Percentiles rank a stretch among this genome's conserved stretches.
phyloP scores from a whole-genome alignment of 2,113 vertebrate genomes.

The Elachura formosa region DNA sequence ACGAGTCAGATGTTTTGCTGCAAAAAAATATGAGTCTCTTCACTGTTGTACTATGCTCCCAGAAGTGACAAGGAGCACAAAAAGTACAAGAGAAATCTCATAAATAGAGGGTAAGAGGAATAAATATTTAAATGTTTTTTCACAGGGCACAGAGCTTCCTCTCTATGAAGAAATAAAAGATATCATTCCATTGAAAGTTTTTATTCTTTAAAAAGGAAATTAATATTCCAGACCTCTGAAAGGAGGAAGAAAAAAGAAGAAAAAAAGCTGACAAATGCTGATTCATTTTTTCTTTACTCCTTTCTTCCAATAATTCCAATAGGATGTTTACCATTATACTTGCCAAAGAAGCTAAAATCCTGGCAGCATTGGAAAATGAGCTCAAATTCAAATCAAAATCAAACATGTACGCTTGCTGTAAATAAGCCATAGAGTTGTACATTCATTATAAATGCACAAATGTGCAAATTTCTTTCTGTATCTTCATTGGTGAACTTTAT shows the following conservation, averaged over 20 bases:
- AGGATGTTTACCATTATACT: background rate
- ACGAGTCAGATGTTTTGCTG: fast-evolving
- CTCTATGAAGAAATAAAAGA: background rate
- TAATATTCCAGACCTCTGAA: background rate
- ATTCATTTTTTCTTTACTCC: background rate
- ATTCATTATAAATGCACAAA: background rate
- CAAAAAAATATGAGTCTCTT: fast-evolving
- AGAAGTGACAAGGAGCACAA: background rate
- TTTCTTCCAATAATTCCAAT: background rate
- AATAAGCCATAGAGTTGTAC: background rate
- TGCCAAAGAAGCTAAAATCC: background rate
- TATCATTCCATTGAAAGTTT: background rate
- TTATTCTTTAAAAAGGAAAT: background rate
- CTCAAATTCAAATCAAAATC: background rate
- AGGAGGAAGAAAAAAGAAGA: background rate
- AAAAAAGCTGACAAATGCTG: background rate
- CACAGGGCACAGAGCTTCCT: background rate
- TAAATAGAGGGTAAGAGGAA: fast-evolving
- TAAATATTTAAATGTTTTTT: background rate
- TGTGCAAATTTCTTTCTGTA: background rate
- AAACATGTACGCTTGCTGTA: background rate
- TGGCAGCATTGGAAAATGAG: background rate
- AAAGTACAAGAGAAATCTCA: background rate
- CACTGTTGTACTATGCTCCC: fast-evolving
- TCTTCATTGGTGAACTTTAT: background rate